These are phyloP conservation scores for Brachyrhaphis roseni DNA, from an alignment of 2,797 vertebrate species.

Conservation along the genomic window DNA sequence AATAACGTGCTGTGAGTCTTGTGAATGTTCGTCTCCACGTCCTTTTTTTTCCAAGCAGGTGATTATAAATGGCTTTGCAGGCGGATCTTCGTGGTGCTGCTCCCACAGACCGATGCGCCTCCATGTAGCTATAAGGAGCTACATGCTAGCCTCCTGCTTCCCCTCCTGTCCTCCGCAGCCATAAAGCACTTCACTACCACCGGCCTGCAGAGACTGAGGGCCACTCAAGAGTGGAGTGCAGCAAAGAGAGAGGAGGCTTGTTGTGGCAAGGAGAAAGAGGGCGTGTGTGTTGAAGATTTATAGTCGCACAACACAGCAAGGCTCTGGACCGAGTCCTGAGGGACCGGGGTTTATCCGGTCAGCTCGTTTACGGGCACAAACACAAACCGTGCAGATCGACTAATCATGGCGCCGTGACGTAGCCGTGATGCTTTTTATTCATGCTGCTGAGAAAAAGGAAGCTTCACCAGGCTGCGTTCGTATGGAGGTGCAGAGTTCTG, in stretches of 20 bases:
- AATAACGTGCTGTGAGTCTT: no score
- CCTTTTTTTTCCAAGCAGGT: no score
- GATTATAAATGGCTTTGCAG: no score
- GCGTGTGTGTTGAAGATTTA: constrained; percentile 60
- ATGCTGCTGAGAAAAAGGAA: constrained; percentile 14
- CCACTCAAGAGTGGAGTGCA: constrained; percentile 58
- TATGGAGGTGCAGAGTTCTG: constrained; percentile 30
- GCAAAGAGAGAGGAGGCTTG: constrained; percentile 43
- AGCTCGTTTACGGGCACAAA: constrained; percentile 39
- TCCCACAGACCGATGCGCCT: constrained; percentile 22
- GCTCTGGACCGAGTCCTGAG: constrained; percentile 45
- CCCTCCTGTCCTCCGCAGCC: constrained; percentile 54
- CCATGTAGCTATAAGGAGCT: constrained; percentile 56
- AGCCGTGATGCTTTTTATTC: constrained; percentile 21
- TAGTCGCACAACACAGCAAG: constrained; percentile 39
- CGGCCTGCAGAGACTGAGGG: constrained; percentile 46
- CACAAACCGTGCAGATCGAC: constrained; percentile 22
- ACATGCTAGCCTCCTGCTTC: constrained; percentile 56
- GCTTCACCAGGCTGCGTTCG: constrained; percentile 27
- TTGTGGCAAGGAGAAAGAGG: constrained; percentile 26
- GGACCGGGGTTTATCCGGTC: constrained; percentile 47
- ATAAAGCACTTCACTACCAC: constrained; percentile 74
- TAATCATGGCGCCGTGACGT: constrained; percentile 15
- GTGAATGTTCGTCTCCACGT: no score
- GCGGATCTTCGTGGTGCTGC: no score